These are phyloP conservation scores for Aporophyla nigra DNA, from an alignment of 2,888 invertebrate genomes.

Conservation along the genomic window DNA sequence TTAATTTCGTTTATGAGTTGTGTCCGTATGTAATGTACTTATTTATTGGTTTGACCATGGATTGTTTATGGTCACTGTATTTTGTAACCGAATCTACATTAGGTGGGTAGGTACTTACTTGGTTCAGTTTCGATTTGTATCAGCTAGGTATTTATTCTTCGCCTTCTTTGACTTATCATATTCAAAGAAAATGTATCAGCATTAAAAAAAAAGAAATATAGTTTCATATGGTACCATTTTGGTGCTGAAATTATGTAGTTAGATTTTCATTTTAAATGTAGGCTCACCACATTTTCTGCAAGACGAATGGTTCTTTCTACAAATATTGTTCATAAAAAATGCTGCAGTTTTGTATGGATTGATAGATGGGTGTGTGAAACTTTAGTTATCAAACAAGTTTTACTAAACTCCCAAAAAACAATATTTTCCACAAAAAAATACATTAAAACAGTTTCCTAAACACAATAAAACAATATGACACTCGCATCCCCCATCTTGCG, in stretches of 20 bases:
- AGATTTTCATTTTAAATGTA: neutral
- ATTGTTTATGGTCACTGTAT: slow-evolving; percentile 4
- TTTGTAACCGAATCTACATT: neutral
- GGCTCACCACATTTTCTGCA: neutral
- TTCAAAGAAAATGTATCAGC: neutral
- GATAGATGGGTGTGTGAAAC: neutral
- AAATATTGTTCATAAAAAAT: neutral
- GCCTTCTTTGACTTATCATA: neutral
- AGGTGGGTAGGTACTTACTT: neutral
- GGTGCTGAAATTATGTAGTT: neutral
- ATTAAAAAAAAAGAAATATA: neutral
- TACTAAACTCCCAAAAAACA: neutral
- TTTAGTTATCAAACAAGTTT: neutral
- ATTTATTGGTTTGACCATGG: neutral
- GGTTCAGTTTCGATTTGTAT: neutral
- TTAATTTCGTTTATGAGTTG: slow-evolving; percentile 49
- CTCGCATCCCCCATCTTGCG: slow-evolving; percentile 83
- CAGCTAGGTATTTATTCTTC: neutral
- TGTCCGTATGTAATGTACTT: slow-evolving; percentile 14
- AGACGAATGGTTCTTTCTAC: neutral
- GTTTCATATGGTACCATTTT: neutral
- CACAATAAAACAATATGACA: slow-evolving; percentile 79
- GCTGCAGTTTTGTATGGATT: neutral
- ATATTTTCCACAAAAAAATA: slow-evolving; percentile 34
- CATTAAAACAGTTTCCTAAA: slow-evolving; percentile 60